Evolutionary conservation across 92 coral and sea anemone genomes (phyloP), one percentile per base, ranked within the genome.

Genomic region (Phenganax stokvisi): DNA sequence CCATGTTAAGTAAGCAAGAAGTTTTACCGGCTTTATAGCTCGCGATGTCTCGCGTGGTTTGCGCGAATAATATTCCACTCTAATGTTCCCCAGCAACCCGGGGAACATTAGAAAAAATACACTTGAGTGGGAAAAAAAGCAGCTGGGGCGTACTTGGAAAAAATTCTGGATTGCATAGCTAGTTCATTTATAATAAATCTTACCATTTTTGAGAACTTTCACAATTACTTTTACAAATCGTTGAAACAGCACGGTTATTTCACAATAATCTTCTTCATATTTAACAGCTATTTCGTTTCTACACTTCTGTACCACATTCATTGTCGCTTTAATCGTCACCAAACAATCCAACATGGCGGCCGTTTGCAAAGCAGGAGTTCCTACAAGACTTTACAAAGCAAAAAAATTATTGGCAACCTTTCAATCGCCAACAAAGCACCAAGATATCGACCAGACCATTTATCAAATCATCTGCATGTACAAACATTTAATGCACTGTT

Each of bases 341-440:
- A 89, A 78, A 64, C 92, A 91, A 78, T 91, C 88, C 86, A 85
- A 73, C 96, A 91, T 91, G 47, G 80, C 76, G 31, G 89, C 71
- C 11, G 92, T 89, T 70, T 91, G 96, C 53, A 86, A 76, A 52
- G 88, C 79, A 10, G 90, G 96, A 7, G 85, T 84, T 71, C 73
- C 55, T 20, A 80, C 84, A 57, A 76, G 62, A 53, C 88, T 84
- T 37, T 15, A 66, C 25, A 59, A 61, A 53, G 10, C 3, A 56
- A 25, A 31, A 51, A 83, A 53, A 75, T 27, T 27, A 2, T 75
- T 20, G 10, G 29, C 44, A 13, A 82, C 13, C 56, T 52, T 4
- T 52, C 30, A 47, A 28, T 12, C 6, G 58, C 20, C 7, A 57
- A 10, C 56, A 7, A 12, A 70, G 51, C 28, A 25, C 17, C 44